Conservation (phyloP, 2,113 vertebrate species). For the Pangasianodon gigas region DNA sequence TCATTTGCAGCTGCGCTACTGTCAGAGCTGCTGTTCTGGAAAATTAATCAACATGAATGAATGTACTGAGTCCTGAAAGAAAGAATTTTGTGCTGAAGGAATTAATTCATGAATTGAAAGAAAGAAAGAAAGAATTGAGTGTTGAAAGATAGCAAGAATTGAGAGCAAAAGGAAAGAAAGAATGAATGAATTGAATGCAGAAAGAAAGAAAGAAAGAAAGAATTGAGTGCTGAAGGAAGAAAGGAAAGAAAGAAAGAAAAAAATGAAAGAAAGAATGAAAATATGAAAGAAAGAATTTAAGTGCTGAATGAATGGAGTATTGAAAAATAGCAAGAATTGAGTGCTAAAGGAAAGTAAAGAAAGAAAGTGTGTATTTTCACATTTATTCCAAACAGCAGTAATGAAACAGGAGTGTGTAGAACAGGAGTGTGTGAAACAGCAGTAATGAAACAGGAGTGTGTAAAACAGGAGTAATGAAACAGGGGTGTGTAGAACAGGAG, state of each 20-base stretch:
- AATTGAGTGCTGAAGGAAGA: neutral
- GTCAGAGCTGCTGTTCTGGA: no score
- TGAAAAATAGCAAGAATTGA: neutral
- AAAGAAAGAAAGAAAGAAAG: neutral
- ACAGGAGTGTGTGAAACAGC: no score
- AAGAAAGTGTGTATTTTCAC: neutral
- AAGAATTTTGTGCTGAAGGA: neutral
- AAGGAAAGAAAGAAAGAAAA: neutral
- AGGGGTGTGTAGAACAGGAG: no score
- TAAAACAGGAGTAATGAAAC: no score
- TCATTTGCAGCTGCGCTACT: no score
- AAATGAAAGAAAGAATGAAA: neutral
- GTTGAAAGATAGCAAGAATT: neutral
- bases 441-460: no score
- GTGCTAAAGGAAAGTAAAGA: neutral
- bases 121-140: neutral
- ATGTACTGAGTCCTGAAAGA: neutral
- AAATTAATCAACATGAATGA: neutral
- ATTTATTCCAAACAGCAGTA: neutral
- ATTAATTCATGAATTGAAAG: neutral
- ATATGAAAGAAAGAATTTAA: neutral
- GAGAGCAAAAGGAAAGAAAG: neutral
- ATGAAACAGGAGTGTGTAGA: neutral
- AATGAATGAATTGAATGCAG: neutral
- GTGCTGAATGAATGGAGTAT: neutral